These are phyloP conservation scores for Andrena bucephala DNA, from an alignment of 2,888 invertebrate genomes.

Conservation along the genomic window DNA sequence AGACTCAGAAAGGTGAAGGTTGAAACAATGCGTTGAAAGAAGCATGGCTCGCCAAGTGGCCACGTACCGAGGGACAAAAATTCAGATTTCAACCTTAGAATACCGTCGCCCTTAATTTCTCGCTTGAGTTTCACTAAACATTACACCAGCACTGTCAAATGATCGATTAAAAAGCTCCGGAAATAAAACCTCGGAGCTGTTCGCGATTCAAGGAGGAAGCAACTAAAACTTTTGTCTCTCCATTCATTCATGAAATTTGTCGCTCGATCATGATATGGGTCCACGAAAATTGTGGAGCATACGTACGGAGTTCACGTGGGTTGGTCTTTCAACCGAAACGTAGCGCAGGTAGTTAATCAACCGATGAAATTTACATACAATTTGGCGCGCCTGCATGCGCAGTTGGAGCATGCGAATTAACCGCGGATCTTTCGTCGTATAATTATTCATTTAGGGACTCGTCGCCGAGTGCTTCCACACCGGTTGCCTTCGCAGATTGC, in stretches of 20 bases:
- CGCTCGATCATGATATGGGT: too few relatives aligned
- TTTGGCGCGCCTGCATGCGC: neutral
- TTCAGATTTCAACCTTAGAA: neutral
- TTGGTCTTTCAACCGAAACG: too few relatives aligned
- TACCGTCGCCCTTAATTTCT: neutral
- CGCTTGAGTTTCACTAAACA: neutral
- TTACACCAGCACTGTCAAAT: neutral
- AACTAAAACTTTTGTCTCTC: too few relatives aligned
- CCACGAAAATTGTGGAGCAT: too few relatives aligned
- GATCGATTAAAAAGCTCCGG: neutral
- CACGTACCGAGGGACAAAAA: neutral
- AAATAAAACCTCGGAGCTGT: neutral
- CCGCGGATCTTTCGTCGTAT: slow-evolving; percentile 6
- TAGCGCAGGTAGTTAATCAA: too few relatives aligned
- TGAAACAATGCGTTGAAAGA: slow-evolving; percentile 35
- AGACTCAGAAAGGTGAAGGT: slow-evolving; percentile 57
- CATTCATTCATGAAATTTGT: too few relatives aligned
- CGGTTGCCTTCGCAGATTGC: slow-evolving; percentile 17
- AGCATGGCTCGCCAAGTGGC: slow-evolving; percentile 4
- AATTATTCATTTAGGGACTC: slow-evolving; percentile 26
- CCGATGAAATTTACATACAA: neutral
- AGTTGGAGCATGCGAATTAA: neutral
- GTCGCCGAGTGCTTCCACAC: neutral
- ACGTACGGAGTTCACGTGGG: too few relatives aligned
- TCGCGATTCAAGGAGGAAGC: too few relatives aligned